Conservation (phyloP, 2,888 invertebrate genomes). For the Drosophila ochracea region DNA sequence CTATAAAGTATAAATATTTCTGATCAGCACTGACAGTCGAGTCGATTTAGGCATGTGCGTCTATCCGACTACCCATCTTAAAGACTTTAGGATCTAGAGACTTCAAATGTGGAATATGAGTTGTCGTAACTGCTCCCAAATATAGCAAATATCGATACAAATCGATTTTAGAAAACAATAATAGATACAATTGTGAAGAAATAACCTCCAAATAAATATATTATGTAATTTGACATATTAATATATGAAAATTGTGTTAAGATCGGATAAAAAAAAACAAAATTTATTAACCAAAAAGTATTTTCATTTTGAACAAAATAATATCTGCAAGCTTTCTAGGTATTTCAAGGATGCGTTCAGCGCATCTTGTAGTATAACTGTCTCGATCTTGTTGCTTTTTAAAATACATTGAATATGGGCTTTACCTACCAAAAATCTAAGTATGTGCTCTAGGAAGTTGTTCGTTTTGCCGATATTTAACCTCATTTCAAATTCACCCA, state of each 20-base stretch:
- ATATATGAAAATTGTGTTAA: background rate
- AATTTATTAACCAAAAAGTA: too few relatives aligned
- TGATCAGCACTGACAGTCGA: background rate
- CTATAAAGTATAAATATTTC: background rate
- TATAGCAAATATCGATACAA: background rate
- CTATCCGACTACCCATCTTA: background rate
- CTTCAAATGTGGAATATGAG: background rate
- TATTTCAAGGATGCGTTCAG: too few relatives aligned
- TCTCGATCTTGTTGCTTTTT: background rate
- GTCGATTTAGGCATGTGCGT: background rate
- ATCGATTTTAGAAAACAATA: background rate
- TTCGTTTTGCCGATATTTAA: constrained; percentile 2
- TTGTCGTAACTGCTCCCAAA: background rate
- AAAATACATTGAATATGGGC: background rate
- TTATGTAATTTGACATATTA: background rate
- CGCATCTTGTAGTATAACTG: background rate
- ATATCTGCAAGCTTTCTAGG: background rate
- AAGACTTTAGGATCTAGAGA: background rate
- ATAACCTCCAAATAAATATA: background rate
- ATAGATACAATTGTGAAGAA: background rate
- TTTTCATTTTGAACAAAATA: background rate
- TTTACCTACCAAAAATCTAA: background rate
- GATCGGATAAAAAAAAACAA: background rate
- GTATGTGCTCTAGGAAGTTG: background rate
- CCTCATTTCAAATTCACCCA: background rate